Percentiles rank a stretch among this genome's conserved stretches.
phyloP scores from a whole-genome alignment of 2,113 vertebrate species.

The Terrapene triunguis region DNA sequence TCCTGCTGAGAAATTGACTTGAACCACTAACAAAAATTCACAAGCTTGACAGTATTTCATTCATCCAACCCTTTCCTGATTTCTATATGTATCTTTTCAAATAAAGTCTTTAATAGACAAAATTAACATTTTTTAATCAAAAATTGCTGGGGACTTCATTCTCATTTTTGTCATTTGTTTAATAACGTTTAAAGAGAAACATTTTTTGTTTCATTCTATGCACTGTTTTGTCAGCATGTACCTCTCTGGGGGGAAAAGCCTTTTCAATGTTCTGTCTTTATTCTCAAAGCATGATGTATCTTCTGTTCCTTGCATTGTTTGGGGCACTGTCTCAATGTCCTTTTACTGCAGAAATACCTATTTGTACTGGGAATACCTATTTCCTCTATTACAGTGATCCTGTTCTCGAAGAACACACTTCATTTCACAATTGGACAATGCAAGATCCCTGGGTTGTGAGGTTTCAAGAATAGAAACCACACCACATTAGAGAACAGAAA shows the following conservation, averaged over 20 bases:
- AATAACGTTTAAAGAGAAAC: slow-evolving; percentile 70
- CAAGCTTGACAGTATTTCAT: slow-evolving; percentile 67
- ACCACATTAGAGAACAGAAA: not conserved
- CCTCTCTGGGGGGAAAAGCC: slow-evolving; percentile 75
- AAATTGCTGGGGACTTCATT: slow-evolving; percentile 84
- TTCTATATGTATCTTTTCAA: slow-evolving; percentile 63
- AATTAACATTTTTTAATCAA: slow-evolving; percentile 68
- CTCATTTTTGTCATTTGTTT: slow-evolving; percentile 90
- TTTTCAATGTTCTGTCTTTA: slow-evolving; percentile 75
- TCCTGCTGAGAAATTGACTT: slow-evolving; percentile 49
- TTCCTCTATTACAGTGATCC: slow-evolving; percentile 82
- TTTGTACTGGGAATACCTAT: slow-evolving; percentile 74
- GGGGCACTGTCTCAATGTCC: slow-evolving; percentile 78
- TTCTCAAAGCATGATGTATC: slow-evolving; percentile 85
- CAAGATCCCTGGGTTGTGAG: not conserved
- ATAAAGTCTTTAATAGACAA: slow-evolving; percentile 12
- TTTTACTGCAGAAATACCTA: slow-evolving; percentile 76
- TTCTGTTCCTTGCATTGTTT: slow-evolving; percentile 81
- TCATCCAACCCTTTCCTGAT: slow-evolving; percentile 68
- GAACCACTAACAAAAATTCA: slow-evolving; percentile 72
- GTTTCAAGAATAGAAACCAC: not conserved
- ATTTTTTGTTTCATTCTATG: slow-evolving; percentile 81
- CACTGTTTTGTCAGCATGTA: slow-evolving; percentile 87
- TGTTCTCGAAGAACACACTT: slow-evolving; percentile 52
- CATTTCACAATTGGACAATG: not conserved